phyloP scores from a whole-genome alignment of 1,140 invertebrate genomes.

The Sinella curviseta region DNA sequence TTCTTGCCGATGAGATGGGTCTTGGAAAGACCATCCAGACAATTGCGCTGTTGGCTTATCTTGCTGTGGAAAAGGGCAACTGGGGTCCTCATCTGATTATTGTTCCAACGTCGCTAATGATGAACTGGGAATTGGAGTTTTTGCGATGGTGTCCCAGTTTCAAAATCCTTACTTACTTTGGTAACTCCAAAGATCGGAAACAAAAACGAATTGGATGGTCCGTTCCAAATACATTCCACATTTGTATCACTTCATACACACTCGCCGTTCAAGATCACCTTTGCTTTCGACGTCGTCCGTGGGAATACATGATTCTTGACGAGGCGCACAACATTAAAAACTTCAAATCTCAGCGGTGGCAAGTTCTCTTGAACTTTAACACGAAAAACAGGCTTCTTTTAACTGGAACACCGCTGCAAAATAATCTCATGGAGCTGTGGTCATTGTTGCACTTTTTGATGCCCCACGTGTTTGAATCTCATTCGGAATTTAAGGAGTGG shows the following conservation, averaged over 20 bases:
- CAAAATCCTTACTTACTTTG: constrained; percentile 99
- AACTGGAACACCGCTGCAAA: constrained; percentile 98
- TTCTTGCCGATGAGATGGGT: constrained; percentile 77
- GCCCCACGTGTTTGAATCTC: constrained; percentile 98
- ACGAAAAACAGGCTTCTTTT: constrained; percentile 70
- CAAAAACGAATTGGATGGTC: constrained; percentile 95
- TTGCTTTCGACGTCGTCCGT: constrained; percentile 94
- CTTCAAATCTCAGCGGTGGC: constrained; percentile 99
- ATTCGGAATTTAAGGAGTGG: constrained; percentile 99
- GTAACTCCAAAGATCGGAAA: constrained; percentile 93
- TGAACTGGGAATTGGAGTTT: constrained; percentile 99
- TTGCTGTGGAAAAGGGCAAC: constrained; percentile 88
- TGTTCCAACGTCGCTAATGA: constrained; percentile 99
- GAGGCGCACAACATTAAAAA: constrained; percentile 99
- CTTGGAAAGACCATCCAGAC: constrained; percentile 96
- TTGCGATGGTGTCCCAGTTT: constrained; percentile 99
- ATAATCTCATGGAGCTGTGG: constrained; percentile 99
- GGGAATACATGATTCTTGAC: constrained; percentile 98
- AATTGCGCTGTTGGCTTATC: constrained; percentile 92
- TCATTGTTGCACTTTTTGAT: constrained; percentile 99
- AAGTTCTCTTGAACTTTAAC: constrained; percentile 93
- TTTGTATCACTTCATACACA: constrained; percentile 99
- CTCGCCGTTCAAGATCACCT: constrained; percentile 98
- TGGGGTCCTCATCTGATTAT: constrained; percentile 99
- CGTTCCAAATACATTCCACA: constrained; percentile 97